Evolutionary conservation across 2,797 vertebrate species (phyloP), one percentile per base, ranked within the genome.

Genomic region (Nannoperca australis): DNA sequence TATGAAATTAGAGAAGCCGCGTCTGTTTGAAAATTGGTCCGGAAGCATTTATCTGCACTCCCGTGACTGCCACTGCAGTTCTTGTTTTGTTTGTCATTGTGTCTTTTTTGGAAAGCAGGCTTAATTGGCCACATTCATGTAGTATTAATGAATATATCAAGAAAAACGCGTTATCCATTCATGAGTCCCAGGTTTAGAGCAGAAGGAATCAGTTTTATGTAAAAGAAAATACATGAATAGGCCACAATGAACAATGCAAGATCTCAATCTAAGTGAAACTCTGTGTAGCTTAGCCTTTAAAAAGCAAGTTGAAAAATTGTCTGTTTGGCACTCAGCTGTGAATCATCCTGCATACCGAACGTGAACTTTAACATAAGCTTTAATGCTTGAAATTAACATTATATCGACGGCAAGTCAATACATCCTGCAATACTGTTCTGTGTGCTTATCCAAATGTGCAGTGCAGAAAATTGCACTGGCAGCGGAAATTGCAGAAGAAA

Each of bases 1-100:
- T 79, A 86, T 88, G 88, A 85, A 93, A 92, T 91, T 91, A 87
- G 86, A 90, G 83, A 88, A 81, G 77, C 72, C 62, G 68, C 81
- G 86, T 86, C 84, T 82, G 87, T 85, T 92, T 83, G 71, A 89
- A 89, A 90, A 88, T 81, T 67, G 72, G 55, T 82, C 85, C 63
- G 63, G 73, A 86, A 89, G 82, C 87, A 56, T 85, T 90, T 78
- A 78, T 88, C 72, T 86, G 73, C 71, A 78, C 78, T 75, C 73
- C 70, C 72, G 62, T 70, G 72, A 47, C 65, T 84, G 69, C 61
- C 72, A 73, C 72, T 77, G 68, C 81, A 83, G 12, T 78, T 86
- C 78, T 66, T 47, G 34, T 60, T 75, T 71, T 56, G 44, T 86
- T 85, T 79, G 70, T 69, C 78, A 51, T 65, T 77, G 32, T 85